Conservation (phyloP, 2,888 invertebrate species). For the Frankliniella fusca region DNA sequence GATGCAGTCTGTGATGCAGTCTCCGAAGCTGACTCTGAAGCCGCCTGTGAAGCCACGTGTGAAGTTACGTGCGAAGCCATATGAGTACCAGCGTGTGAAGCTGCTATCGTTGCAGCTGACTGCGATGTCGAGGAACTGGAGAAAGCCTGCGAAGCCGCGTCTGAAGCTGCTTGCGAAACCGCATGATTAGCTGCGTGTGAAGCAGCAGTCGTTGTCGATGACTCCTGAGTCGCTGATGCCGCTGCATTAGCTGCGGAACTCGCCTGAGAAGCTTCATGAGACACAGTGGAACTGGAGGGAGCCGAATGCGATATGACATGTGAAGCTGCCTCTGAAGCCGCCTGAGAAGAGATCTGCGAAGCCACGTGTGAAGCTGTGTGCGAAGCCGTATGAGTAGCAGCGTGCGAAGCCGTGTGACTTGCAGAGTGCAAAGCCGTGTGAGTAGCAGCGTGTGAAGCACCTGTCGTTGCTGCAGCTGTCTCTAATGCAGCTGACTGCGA, state of each 20-base stretch:
- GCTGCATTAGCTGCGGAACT: not conserved
- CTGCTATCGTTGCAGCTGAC: not conserved
- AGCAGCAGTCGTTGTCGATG: not conserved
- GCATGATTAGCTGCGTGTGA: not conserved
- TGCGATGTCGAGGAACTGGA: too few relatives aligned
- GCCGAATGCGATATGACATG: not conserved
- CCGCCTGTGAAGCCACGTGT: not conserved
- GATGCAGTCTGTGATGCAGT: not conserved
- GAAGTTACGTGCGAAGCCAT: not conserved
- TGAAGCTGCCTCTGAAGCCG: not conserved
- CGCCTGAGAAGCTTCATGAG: not conserved
- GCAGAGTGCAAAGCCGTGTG: too few relatives aligned
- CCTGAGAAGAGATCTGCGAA: not conserved
- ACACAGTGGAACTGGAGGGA: not conserved
- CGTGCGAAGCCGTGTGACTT: not conserved
- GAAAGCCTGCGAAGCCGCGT: not conserved
- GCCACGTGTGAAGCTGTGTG: not conserved
- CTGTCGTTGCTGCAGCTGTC: too few relatives aligned
- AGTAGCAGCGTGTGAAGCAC: too few relatives aligned
- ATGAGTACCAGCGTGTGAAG: not conserved
- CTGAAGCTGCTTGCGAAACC: not conserved
- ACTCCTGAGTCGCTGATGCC: not conserved
- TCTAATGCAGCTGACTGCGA: too few relatives aligned
- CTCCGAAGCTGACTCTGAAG: not conserved
- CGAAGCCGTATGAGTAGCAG: not conserved